Percentiles rank a stretch among this genome's conserved stretches.
These are phyloP conservation scores for Haliclystus octoradiatus DNA, from an alignment of 30 jellyfish, hydroid and myxozoan species.

Conservation along the genomic window DNA sequence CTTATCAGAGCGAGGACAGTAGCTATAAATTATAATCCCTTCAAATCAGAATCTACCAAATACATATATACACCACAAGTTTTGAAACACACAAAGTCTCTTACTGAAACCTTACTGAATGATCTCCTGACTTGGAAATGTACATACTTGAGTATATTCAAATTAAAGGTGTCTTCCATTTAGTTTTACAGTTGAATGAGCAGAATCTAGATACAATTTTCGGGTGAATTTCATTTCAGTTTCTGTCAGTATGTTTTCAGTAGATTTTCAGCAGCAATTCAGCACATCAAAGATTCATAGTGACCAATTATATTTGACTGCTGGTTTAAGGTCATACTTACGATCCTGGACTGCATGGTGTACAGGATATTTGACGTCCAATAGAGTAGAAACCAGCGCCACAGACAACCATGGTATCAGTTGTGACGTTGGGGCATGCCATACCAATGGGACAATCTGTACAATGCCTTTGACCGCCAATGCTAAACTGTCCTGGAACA, in stretches of 20 bases:
- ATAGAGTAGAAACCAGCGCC: slow-evolving; percentile 65
- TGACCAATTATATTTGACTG: too few relatives aligned
- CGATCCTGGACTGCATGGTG: slow-evolving; percentile 91
- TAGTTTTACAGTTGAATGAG: too few relatives aligned
- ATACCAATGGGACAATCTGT: slow-evolving; percentile 67
- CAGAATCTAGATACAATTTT: too few relatives aligned
- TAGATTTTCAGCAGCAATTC: too few relatives aligned
- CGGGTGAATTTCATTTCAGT: too few relatives aligned
- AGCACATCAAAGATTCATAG: too few relatives aligned
- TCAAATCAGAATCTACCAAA: too few relatives aligned
- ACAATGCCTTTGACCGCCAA: slow-evolving; percentile 71
- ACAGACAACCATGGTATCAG: slow-evolving; percentile 41
- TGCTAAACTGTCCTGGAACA: slow-evolving; percentile 65
- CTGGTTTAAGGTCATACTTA: slow-evolving; percentile 23
- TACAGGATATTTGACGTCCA: slow-evolving; percentile 40
- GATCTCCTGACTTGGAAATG: too few relatives aligned
- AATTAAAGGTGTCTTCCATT: too few relatives aligned
- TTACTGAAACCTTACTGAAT: too few relatives aligned
- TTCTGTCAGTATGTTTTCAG: too few relatives aligned
- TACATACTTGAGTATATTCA: too few relatives aligned
- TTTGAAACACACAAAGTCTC: background rate
- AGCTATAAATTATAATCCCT: slow-evolving; percentile 42
- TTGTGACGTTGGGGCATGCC: slow-evolving; percentile 63
- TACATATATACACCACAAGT: background rate
- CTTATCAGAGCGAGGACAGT: slow-evolving; percentile 59